phyloP scores from a whole-genome alignment of 2,888 invertebrate species.

The Tromatobia lineatoria region DNA sequence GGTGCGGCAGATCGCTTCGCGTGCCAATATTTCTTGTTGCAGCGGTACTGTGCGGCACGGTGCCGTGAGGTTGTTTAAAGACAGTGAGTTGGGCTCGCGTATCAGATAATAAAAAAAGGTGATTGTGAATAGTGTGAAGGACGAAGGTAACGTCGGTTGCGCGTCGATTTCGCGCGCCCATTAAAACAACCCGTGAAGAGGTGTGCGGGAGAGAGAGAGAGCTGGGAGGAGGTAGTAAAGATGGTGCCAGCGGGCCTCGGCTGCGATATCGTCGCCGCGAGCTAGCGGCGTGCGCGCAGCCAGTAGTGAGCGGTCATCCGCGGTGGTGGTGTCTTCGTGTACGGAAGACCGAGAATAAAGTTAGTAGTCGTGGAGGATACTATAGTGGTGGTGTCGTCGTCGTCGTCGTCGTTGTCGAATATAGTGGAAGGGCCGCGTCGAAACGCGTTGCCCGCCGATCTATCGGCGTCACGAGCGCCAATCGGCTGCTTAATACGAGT shows the following conservation, averaged over 20 bases:
- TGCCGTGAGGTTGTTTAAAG: slow-evolving; percentile 62
- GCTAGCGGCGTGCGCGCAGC: slow-evolving; percentile 84
- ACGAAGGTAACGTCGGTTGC: slow-evolving; percentile 67
- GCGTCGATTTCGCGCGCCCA: slow-evolving; percentile 77
- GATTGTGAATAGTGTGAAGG: slow-evolving; percentile 50
- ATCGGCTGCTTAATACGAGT: slow-evolving; percentile 67
- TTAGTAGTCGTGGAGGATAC: slow-evolving; percentile 23
- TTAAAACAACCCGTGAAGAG: slow-evolving; percentile 68
- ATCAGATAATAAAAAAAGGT: not conserved
- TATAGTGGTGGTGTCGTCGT: slow-evolving; percentile 32
- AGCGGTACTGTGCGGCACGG: slow-evolving; percentile 12
- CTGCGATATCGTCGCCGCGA: slow-evolving; percentile 81
- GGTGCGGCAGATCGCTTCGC: slow-evolving; percentile 74
- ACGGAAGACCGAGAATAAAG: slow-evolving; percentile 20
- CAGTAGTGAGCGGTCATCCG: slow-evolving; percentile 76
- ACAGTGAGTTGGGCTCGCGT: not conserved
- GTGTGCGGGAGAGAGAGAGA: slow-evolving; percentile 57
- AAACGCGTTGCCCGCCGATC: slow-evolving; percentile 71
- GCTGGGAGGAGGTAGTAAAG: slow-evolving; percentile 73
- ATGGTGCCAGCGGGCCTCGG: slow-evolving; percentile 81
- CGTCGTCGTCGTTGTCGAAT: slow-evolving; percentile 49
- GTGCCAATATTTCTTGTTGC: slow-evolving; percentile 76
- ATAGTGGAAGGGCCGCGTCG: slow-evolving; percentile 70
- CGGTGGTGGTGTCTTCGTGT: slow-evolving; percentile 69
- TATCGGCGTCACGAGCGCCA: slow-evolving; percentile 73